These are phyloP conservation scores for Lasiurus cinereus DNA, from an alignment of 2,113 vertebrate genomes.

Conservation along the genomic window DNA sequence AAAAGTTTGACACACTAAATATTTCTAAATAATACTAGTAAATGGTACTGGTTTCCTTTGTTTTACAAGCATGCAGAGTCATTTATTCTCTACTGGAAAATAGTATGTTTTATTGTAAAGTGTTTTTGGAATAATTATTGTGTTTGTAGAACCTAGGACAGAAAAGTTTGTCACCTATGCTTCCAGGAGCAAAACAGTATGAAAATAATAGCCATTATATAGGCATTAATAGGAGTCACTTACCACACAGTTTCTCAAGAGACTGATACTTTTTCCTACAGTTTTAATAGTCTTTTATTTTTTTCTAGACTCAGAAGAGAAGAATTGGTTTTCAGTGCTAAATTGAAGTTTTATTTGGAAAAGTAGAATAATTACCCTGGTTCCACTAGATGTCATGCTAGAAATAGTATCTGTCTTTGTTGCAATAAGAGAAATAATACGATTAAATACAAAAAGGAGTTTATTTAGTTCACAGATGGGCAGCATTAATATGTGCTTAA, in stretches of 20 bases:
- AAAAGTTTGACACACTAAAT: background rate
- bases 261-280: background rate
- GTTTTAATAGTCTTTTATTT: background rate
- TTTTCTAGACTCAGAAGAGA: background rate
- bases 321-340: constrained; percentile 21
- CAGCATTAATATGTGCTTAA: background rate
- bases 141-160: background rate
- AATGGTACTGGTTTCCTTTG: background rate
- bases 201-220: background rate
- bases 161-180: background rate
- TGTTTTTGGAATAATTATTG: background rate
- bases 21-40: background rate
- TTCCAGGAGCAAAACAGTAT: background rate
- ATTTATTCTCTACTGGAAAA: background rate
- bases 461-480: constrained; percentile 50
- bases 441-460: background rate
- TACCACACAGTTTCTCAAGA: background rate
- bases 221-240: background rate
- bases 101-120: background rate
- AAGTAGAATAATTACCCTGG: background rate
- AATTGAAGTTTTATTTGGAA: background rate
- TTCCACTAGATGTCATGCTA: constrained; percentile 80
- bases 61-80: background rate
- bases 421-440: constrained; percentile 12
- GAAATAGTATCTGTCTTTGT: background rate